Conservation (phyloP, 92 coral and sea anemone species). For the Plumapathes pennacea region DNA sequence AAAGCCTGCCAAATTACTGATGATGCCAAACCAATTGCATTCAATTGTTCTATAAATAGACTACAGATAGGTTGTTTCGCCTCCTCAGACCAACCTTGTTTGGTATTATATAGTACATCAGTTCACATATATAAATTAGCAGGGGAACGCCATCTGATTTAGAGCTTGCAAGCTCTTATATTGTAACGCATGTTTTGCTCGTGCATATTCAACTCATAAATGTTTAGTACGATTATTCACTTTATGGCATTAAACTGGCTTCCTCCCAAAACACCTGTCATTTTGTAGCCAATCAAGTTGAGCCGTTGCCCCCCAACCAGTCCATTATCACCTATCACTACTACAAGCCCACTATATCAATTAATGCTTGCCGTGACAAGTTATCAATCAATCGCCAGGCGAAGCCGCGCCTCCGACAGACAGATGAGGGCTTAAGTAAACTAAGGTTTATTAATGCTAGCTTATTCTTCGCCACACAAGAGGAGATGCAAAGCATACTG, state of each 20-base stretch:
- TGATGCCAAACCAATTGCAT: constrained; percentile 50
- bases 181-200: no score
- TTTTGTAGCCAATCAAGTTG: constrained; percentile 55
- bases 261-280: constrained; percentile 91
- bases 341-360: constrained; percentile 90
- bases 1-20: constrained; percentile 55
- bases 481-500: constrained; percentile 21
- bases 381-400: constrained; percentile 83
- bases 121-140: no score
- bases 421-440: constrained; percentile 68
- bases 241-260: constrained; percentile 62
- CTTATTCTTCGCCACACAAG: constrained; percentile 52
- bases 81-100: constrained; percentile 28
- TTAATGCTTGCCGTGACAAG: constrained; percentile 81
- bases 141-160: no score
- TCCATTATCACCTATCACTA: constrained; percentile 88
- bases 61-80: constrained; percentile 8
- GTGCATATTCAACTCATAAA: no score
- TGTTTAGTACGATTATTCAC: no score
- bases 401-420: constrained; percentile 76
- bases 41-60: constrained; percentile 75
- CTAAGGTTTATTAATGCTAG: constrained; percentile 77
- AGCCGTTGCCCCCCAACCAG: constrained; percentile 47
- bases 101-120: no score
- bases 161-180: no score